Conservation (phyloP, 1,140 invertebrate species). For the Delia radicum region DNA sequence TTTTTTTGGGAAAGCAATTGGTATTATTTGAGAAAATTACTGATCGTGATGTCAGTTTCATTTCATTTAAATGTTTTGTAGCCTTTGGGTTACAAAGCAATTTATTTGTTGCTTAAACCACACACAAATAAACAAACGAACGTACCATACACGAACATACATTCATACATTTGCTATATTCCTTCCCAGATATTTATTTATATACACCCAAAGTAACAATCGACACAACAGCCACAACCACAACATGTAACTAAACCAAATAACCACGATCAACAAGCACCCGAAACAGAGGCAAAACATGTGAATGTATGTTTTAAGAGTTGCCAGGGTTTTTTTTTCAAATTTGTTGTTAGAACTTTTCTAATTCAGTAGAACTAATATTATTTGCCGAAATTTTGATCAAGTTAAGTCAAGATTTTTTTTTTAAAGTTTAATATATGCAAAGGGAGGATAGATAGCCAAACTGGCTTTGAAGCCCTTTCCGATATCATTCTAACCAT, state of each 20-base stretch:
- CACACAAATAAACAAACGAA: background rate
- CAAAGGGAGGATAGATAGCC: no score
- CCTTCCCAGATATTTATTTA: no score
- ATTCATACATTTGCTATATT: background rate
- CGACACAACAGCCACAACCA: background rate
- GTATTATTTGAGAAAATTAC: slow-evolving; percentile 20
- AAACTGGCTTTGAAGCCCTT: no score
- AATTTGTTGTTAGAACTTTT: no score
- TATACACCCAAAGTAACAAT: background rate
- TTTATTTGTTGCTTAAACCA: slow-evolving; percentile 20
- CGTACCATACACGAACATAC: background rate
- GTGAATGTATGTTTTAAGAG: background rate
- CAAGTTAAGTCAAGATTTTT: no score
- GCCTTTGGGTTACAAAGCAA: slow-evolving; percentile 21
- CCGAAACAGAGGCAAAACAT: slow-evolving; percentile 3
- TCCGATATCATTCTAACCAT: no score
- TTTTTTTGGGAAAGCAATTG: background rate
- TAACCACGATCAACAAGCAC: background rate
- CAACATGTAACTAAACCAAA: background rate
- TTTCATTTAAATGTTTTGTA: slow-evolving; percentile 26
- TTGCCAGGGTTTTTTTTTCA: background rate
- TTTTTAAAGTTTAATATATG: no score
- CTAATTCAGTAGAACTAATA: no score
- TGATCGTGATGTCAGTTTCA: slow-evolving; percentile 27
- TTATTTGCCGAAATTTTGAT: no score